Evolutionary conservation across 2,113 vertebrate species (phyloP), one percentile per base, ranked within the genome.

Genomic region (Dasyprocta punctata): DNA sequence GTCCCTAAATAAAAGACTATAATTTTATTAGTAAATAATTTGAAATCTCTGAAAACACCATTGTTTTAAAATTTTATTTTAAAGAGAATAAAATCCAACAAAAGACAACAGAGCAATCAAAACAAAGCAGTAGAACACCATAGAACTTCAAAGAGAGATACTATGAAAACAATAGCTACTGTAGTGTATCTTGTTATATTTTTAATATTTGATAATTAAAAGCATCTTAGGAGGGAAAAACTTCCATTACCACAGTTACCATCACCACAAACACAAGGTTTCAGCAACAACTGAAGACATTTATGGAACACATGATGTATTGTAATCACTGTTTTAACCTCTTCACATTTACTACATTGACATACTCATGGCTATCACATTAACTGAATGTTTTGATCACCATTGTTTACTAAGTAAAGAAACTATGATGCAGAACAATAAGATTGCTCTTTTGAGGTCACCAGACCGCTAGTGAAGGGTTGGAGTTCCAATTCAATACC

Each of bases 161-260:
- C n/a, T n/a, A n/a, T n/a, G n/a, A n/a, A n/a, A n/a, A n/a, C n/a
- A n/a, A n/a, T n/a, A n/a, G n/a, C n/a, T n/a, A n/a, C n/a, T n/a
- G n/a, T n/a, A n/a, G n/a, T n/a, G n/a, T n/a, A n/a, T n/a, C n/a
- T n/a, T n/a, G n/a, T n/a, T n/a, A n/a, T n/a, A n/a, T 65, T 88
- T 82, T 22, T 2, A 67, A 22, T 77, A 77, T 9, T 33, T 38
- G 33, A 1, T 0, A 78, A 86, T 13, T 85, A n/a, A 38, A 89
- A 87, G 80, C 41, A 38, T 14, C 16, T 92, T 20, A 65, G 26
- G 5, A 13, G 33, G 2, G 0, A 26, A 77, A 20, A 8, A 7
- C 6, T 3, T 28, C 13, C 9, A 30, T 6, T 10, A 2, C 22
- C 12, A 13, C 1, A 9, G 36, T 20, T 1, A 90, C 33, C 10